Conservation (phyloP, 2,888 invertebrate species). For the Vanessa cardui region DNA sequence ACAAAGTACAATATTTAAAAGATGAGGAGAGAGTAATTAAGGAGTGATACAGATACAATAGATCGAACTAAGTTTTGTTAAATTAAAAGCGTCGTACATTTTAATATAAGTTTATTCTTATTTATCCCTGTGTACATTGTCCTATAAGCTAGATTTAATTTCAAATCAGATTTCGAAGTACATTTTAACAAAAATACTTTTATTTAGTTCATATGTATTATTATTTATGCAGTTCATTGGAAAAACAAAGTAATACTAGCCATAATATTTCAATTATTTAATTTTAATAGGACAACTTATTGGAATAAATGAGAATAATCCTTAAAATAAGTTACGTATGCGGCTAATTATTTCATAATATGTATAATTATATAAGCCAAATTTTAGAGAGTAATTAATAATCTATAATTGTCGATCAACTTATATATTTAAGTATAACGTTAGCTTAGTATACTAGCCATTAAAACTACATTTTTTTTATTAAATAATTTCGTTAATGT, state of each 20-base stretch:
- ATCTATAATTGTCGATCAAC: constrained; percentile 17
- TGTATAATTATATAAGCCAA: constrained; percentile 23
- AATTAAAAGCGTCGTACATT: constrained; percentile 5
- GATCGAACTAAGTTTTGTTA: background rate
- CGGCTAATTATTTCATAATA: constrained; percentile 5
- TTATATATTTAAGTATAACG: constrained; percentile 14
- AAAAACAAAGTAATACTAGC: background rate
- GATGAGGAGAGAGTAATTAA: background rate
- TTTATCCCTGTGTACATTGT: constrained; percentile 20
- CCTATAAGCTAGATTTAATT: background rate
- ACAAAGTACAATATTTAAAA: background rate
- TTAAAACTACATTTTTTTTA: constrained; percentile 54
- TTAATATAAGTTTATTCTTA: constrained; percentile 11
- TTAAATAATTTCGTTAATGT: constrained; percentile 76
- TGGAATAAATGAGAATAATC: constrained; percentile 18
- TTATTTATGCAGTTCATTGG: background rate
- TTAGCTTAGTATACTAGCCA: constrained; percentile 26
- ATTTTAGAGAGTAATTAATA: constrained; percentile 21
- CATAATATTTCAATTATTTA: background rate
- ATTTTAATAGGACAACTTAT: constrained; percentile 11
- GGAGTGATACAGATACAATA: constrained; percentile 1
- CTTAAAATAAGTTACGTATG: constrained; percentile 24
- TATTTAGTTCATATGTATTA: background rate
- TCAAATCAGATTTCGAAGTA: background rate
- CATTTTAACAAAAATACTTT: constrained; percentile 3